A percentile compares a stretch with the other conserved stretches of the same genome.
Evolutionary conservation across 1,140 invertebrate genomes (phyloP).

Genomic region (Zophobas atratus): DNA sequence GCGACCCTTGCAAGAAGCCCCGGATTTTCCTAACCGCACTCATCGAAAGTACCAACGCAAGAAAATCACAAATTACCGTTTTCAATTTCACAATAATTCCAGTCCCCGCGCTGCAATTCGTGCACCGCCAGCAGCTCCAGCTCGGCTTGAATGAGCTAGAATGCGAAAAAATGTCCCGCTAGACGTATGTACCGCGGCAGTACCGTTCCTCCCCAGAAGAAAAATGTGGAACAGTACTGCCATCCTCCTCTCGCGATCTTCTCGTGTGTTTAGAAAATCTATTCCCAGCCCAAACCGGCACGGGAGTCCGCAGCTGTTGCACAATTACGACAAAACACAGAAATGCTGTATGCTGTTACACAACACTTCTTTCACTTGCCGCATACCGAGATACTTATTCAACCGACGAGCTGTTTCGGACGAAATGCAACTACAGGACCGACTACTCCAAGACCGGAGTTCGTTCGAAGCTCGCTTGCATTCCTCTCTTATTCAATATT

Average conservation of each 20-base stretch:
- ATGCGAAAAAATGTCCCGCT: slow-evolving; percentile 23
- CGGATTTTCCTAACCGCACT: too few relatives aligned
- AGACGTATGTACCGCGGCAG: slow-evolving; percentile 10
- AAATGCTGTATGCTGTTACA: not conserved
- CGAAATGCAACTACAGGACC: too few relatives aligned
- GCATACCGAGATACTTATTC: not conserved
- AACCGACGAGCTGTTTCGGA: not conserved
- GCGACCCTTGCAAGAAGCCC: too few relatives aligned
- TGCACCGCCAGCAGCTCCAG: slow-evolving; percentile 10
- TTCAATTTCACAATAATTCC: not conserved
- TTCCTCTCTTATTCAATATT: not conserved
- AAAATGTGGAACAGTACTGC: slow-evolving; percentile 22
- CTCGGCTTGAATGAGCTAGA: slow-evolving; percentile 10
- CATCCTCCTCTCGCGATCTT: too few relatives aligned
- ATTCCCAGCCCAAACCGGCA: too few relatives aligned
- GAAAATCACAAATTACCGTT: slow-evolving; percentile 6
- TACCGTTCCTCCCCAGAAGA: not conserved
- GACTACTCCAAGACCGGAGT: too few relatives aligned
- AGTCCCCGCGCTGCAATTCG: not conserved
- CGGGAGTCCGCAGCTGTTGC: not conserved
- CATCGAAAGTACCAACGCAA: not conserved
- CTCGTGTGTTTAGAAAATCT: too few relatives aligned
- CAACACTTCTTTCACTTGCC: slow-evolving; percentile 5
- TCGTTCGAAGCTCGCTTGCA: too few relatives aligned
- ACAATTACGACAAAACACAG: slow-evolving; percentile 6